phyloP scores from a whole-genome alignment of 2,888 invertebrate species.

The Plusia festucae region DNA sequence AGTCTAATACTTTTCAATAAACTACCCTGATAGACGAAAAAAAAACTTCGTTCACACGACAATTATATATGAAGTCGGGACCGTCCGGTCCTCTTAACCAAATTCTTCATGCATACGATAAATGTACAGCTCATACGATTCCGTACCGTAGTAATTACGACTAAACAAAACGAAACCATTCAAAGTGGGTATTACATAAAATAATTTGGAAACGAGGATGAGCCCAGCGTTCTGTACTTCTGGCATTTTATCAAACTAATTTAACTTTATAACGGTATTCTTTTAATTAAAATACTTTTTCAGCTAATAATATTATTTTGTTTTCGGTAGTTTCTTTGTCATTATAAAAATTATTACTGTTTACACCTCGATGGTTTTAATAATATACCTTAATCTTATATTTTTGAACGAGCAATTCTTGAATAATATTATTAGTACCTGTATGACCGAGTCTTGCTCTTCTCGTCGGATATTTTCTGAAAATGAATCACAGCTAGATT shows the following conservation, averaged over 20 bases:
- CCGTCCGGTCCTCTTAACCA: too few relatives aligned
- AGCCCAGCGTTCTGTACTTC: slow-evolving; percentile 37
- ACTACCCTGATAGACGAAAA: too few relatives aligned
- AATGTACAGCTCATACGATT: neutral
- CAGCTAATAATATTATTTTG: slow-evolving; percentile 19
- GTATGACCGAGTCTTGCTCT: too few relatives aligned
- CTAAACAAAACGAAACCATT: slow-evolving; percentile 47
- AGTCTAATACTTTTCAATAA: too few relatives aligned
- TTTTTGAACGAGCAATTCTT: too few relatives aligned
- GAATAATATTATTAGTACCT: too few relatives aligned
- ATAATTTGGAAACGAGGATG: slow-evolving; percentile 39
- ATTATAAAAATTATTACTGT: neutral
- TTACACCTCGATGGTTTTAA: too few relatives aligned
- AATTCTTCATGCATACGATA: neutral
- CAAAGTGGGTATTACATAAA: slow-evolving; percentile 50
- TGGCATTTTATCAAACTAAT: slow-evolving; percentile 59
- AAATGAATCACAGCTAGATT: too few relatives aligned
- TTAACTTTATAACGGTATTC: slow-evolving; percentile 52
- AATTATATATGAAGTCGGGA: too few relatives aligned
- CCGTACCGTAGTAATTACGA: slow-evolving; percentile 20
- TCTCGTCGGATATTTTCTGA: too few relatives aligned
- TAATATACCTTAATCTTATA: too few relatives aligned
- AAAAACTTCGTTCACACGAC: too few relatives aligned
- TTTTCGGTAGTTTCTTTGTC: neutral
- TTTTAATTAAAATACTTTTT: slow-evolving; percentile 53